phyloP scores from a whole-genome alignment of 2,888 invertebrate species.

The Leptinotarsa rubiginosa region DNA sequence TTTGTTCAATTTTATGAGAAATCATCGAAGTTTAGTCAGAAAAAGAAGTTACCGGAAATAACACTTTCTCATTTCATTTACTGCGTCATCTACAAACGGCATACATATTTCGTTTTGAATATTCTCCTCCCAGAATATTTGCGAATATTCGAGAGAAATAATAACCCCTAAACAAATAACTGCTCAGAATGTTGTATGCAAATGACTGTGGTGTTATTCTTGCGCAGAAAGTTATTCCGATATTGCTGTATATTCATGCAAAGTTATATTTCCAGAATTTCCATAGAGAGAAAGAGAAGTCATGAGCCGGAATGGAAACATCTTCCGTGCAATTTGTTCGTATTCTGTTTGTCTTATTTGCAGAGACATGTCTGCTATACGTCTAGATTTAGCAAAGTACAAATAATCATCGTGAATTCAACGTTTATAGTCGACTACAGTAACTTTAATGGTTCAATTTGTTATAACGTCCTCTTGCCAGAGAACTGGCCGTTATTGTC shows the following conservation, averaged over 20 bases:
- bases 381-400: slow-evolving; percentile 56
- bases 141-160: background rate
- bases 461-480: slow-evolving; percentile 46
- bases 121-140: background rate
- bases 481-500: slow-evolving; percentile 41
- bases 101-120: background rate
- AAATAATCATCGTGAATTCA: slow-evolving; percentile 56
- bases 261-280: slow-evolving; percentile 23
- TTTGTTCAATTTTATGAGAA: no score
- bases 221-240: slow-evolving; percentile 2
- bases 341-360: slow-evolving; percentile 49
- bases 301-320: slow-evolving; percentile 17
- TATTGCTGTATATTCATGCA: slow-evolving; percentile 20
- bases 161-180: slow-evolving; percentile 20
- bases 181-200: slow-evolving; percentile 17
- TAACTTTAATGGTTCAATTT: slow-evolving; percentile 55
- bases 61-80: background rate
- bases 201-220: slow-evolving; percentile 20
- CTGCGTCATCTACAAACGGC: background rate
- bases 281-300: slow-evolving; percentile 13
- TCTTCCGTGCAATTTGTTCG: slow-evolving; percentile 45
- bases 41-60: no score
- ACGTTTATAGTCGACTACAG: slow-evolving; percentile 54
- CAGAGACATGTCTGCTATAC: slow-evolving; percentile 52
- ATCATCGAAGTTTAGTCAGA: no score